phyloP scores from a whole-genome alignment of 2,113 vertebrate species.

The Cryptotis parvus region DNA sequence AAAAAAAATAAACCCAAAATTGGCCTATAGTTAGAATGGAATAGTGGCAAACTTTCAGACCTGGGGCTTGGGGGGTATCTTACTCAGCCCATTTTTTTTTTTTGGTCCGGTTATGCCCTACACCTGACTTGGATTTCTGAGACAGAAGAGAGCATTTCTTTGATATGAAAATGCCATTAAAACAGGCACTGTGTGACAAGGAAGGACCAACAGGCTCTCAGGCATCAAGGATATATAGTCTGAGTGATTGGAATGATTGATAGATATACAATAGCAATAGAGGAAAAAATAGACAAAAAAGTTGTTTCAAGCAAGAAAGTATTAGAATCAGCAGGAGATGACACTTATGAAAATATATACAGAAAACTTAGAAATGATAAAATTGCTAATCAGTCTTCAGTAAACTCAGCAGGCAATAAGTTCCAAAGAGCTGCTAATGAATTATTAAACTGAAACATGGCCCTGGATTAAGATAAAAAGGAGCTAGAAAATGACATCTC shows the following conservation, averaged over 20 bases:
- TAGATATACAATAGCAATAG: not conserved
- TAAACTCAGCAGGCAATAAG: slow-evolving; percentile 73
- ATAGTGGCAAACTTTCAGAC: slow-evolving; percentile 9
- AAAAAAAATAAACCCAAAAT: not conserved
- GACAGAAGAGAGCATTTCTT: not conserved
- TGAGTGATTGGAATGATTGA: not conserved
- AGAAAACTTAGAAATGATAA: slow-evolving; percentile 66
- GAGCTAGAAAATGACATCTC: slow-evolving; percentile 66
- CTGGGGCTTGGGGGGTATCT: not conserved
- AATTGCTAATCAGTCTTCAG: slow-evolving; percentile 66
- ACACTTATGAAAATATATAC: slow-evolving; percentile 71
- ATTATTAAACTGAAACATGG: slow-evolving; percentile 82
- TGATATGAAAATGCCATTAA: not conserved
- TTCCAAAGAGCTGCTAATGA: slow-evolving; percentile 80
- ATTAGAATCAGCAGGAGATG: slow-evolving; percentile 64
- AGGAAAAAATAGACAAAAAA: not conserved
- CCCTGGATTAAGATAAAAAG: slow-evolving; percentile 74
- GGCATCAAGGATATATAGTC: not conserved
- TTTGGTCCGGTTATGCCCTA: not conserved
- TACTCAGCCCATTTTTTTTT: not conserved
- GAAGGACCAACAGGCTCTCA: not conserved
- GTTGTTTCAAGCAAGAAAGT: slow-evolving; percentile 26
- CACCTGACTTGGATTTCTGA: not conserved
- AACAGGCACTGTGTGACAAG: not conserved
- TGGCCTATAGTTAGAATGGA: slow-evolving; percentile 9